These are phyloP conservation scores for Hanleya hanleyi DNA, from an alignment of 2,888 invertebrate genomes.

Conservation along the genomic window DNA sequence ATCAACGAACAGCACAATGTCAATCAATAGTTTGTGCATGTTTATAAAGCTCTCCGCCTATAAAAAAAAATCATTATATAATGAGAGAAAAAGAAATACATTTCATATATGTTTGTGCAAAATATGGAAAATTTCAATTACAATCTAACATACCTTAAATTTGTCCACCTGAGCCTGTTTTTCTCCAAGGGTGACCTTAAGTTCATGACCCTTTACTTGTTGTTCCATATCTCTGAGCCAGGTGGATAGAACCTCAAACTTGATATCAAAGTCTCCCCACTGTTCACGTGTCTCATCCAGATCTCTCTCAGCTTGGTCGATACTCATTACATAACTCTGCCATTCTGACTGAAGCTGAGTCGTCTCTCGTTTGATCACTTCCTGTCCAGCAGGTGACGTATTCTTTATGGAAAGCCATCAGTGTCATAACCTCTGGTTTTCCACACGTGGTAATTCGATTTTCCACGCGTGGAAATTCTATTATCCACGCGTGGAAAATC, in stretches of 20 bases:
- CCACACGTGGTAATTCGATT: too few species aligned
- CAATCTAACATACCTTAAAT: slow-evolving; percentile 78
- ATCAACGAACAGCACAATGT: too few species aligned
- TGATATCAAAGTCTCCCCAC: slow-evolving; percentile 87
- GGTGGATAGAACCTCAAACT: slow-evolving; percentile 83
- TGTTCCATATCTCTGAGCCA: slow-evolving; percentile 92
- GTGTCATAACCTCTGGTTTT: too few species aligned
- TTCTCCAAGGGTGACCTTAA: slow-evolving; percentile 88
- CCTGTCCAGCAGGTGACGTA: slow-evolving; percentile 89
- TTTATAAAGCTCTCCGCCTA: too few species aligned
- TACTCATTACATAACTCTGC: slow-evolving; percentile 75
- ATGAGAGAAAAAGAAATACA: too few species aligned
- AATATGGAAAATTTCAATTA: too few species aligned
- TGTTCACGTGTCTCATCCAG: slow-evolving; percentile 89
- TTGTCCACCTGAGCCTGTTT: slow-evolving; percentile 87
- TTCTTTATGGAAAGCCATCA: too few species aligned
- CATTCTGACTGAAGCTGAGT: slow-evolving; percentile 93
- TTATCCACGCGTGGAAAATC: too few species aligned
- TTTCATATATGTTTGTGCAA: too few species aligned
- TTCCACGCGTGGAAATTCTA: too few species aligned
- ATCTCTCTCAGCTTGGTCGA: slow-evolving; percentile 76
- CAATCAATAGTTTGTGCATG: too few species aligned
- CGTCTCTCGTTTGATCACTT: slow-evolving; percentile 88
- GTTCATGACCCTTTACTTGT: slow-evolving; percentile 86
- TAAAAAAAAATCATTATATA: too few species aligned